Base-by-base conservation (phyloP, 2,888 invertebrate genomes). In the Rotaria sp. region DNA sequence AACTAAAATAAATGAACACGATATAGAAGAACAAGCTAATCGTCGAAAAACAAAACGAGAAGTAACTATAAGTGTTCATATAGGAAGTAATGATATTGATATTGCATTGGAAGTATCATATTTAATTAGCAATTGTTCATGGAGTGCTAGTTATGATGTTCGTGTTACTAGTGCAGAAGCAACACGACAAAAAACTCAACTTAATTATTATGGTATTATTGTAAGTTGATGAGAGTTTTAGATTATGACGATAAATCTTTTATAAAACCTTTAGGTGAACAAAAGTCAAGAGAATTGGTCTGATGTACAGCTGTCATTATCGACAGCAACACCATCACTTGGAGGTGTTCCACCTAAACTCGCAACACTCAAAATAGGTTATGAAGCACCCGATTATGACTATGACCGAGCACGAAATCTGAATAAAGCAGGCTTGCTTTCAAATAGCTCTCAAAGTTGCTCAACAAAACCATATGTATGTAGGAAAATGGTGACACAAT, bases 111-210 rank as follows among this genome's bases (percentile, higher is more conserved):
- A 88, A 86, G 88, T 91, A 30, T 90, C 91, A 24, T 91, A 91
- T 86, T 89, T 91, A 84, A 91, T 92, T 0, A 88, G 88, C 86
- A 89, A 90, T 87, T 91, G 91, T n/a, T 89, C 88, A n/a, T 92
- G 92, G 92, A 89, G 89, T 18, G 91, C 92, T 24, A 89, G 89
- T 86, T 92, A 92, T 87, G 91, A 92, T 88, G 90, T 92, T 85
- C 89, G 92, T n/a, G 91, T 91, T 57, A 89, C 87, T 88, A 88
- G 89, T 84, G 89, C 87, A 88, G 89, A 88, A 86, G 88, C 86
- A 84, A 88, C 80, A 41, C 88, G 89, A 88, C 89, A 88, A 88
- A 89, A 89, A 87, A 88, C 86, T 85, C 87, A 67, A 88, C 85
- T 57, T 11, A 59, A 52, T 5, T 52, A 45, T 38, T 48, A 38